These are phyloP conservation scores for Solenopsis invicta DNA, from an alignment of 1,140 invertebrate species.

Conservation along the genomic window DNA sequence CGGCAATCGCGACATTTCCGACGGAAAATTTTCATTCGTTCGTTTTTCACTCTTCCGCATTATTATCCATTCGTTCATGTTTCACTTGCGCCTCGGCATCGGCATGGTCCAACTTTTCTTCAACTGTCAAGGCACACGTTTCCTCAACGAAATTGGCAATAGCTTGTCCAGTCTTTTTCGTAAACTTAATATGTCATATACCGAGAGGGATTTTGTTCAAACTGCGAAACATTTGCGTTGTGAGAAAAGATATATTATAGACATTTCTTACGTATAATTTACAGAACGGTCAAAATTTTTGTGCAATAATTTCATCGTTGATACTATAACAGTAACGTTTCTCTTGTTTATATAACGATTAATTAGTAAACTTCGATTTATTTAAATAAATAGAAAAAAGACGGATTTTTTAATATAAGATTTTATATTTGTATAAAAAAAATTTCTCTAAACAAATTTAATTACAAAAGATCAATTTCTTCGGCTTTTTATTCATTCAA, in stretches of 20 bases:
- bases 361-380: background rate
- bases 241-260: background rate
- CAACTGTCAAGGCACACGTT: slow-evolving; percentile 14
- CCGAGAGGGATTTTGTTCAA: background rate
- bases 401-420: too few species aligned
- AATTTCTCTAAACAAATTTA: background rate
- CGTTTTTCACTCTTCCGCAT: slow-evolving; percentile 49
- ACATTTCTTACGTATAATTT: background rate
- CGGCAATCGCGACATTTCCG: slow-evolving; percentile 60
- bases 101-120: slow-evolving; percentile 25
- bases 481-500: background rate
- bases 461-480: background rate
- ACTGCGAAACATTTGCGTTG: slow-evolving; percentile 11
- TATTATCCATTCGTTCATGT: slow-evolving; percentile 59
- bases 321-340: background rate
- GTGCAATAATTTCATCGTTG: background rate
- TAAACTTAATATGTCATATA: slow-evolving; percentile 7
- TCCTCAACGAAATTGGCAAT: slow-evolving; percentile 46
- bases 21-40: slow-evolving; percentile 54
- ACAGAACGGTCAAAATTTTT: background rate
- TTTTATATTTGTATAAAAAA: too few species aligned
- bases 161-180: slow-evolving; percentile 22
- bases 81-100: slow-evolving; percentile 30
- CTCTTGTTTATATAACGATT: background rate
- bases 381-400: background rate